Conservation (phyloP, 2,113 vertebrate species). For the Dipodomys stephensi region DNA sequence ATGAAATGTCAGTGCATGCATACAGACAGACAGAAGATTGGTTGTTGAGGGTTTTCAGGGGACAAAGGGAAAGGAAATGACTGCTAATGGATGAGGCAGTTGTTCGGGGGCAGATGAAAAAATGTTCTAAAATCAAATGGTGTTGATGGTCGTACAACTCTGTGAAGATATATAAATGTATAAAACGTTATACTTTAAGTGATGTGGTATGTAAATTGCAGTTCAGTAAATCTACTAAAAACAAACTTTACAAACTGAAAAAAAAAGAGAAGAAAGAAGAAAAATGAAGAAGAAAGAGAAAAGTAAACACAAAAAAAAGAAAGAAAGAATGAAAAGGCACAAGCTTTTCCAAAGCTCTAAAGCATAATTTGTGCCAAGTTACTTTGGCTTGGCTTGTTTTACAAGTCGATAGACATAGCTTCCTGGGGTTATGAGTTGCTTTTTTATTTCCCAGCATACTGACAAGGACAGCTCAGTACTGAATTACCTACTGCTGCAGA, state of each 20-base stretch:
- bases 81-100: background rate
- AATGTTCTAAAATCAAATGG: conserved; percentile 37
- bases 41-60: background rate
- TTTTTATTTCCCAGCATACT: background rate
- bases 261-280: background rate
- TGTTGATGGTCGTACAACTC: background rate
- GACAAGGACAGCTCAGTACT: background rate
- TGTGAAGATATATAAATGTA: conserved; percentile 16
- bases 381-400: background rate
- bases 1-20: background rate
- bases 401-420: background rate
- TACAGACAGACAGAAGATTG: background rate
- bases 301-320: background rate
- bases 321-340: background rate
- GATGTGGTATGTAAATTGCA: background rate
- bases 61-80: background rate
- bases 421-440: background rate
- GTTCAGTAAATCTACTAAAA: background rate
- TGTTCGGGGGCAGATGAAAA: background rate
- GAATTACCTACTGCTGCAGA: background rate
- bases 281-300: background rate
- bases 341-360: background rate
- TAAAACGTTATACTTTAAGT: background rate
- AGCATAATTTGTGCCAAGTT: background rate
- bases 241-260: too few relatives aligned